Conservation (phyloP, 2,888 invertebrate species). For the Tridacna gigas region DNA sequence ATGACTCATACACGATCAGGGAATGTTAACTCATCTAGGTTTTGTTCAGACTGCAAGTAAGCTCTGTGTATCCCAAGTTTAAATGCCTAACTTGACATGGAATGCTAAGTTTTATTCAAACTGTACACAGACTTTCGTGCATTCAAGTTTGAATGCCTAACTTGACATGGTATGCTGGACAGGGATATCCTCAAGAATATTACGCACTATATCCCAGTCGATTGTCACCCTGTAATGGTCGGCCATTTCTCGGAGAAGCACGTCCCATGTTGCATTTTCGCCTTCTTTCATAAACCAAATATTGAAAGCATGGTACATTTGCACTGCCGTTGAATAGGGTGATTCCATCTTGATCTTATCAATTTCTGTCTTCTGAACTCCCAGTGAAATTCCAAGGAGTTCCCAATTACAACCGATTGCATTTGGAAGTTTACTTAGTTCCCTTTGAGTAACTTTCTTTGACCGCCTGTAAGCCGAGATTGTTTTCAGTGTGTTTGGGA, state of each 20-base stretch:
- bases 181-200: conserved; percentile 6
- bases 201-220: conserved; percentile 26
- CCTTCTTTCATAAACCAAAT: conserved; percentile 11
- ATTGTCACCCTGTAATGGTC: conserved; percentile 13
- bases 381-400: conserved; percentile 27
- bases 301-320: conserved; percentile 21
- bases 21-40: too few relatives aligned
- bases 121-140: too few relatives aligned
- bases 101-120: too few relatives aligned
- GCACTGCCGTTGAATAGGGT: conserved; percentile 1
- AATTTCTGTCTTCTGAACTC: conserved; percentile 10
- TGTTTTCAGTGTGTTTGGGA: conserved; percentile 3
- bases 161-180: neutral
- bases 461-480: neutral
- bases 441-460: conserved; percentile 7
- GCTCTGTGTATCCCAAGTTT: too few relatives aligned
- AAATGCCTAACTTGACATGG: too few relatives aligned
- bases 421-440: conserved; percentile 11
- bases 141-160: neutral
- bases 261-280: conserved; percentile 14
- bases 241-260: conserved; percentile 9
- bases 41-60: too few relatives aligned
- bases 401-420: conserved; percentile 38
- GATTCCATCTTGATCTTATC: conserved; percentile 31
- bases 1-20: too few relatives aligned